Conservation (phyloP, 1,140 invertebrate genomes). For the Colletes gigas region DNA sequence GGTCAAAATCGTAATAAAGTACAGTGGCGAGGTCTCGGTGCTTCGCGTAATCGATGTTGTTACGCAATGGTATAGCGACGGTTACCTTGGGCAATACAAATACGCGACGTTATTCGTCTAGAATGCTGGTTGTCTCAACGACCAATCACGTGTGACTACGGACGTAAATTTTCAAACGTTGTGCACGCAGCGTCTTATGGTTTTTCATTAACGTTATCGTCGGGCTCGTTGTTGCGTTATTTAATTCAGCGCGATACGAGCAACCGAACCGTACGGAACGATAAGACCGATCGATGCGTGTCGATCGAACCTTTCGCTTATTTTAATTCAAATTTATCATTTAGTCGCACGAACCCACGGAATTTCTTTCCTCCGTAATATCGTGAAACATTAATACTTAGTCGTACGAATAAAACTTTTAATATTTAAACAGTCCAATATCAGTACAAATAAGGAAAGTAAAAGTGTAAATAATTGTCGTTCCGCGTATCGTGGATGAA, state of each 20-base stretch:
- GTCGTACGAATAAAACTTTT: too few species aligned
- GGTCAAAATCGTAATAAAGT: slow-evolving; percentile 3
- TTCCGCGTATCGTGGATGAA: too few species aligned
- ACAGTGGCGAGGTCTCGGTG: not conserved
- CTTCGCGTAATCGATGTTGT: slow-evolving; percentile 51
- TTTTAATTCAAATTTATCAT: too few species aligned
- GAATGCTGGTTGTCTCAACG: slow-evolving; percentile 25
- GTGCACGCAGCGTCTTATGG: not conserved
- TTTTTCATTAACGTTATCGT: slow-evolving; percentile 7
- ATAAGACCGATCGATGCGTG: not conserved
- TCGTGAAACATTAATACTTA: too few species aligned
- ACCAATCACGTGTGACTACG: slow-evolving; percentile 17
- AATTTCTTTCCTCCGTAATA: too few species aligned
- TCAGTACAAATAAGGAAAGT: too few species aligned
- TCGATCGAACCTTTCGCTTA: too few species aligned
- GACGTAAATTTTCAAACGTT: slow-evolving; percentile 18
- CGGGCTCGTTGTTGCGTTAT: too few species aligned
- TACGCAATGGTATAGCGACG: slow-evolving; percentile 33
- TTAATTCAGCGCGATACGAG: not conserved
- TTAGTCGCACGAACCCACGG: too few species aligned
- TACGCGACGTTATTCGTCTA: slow-evolving; percentile 44
- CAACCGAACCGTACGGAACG: not conserved
- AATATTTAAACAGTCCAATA: too few species aligned
- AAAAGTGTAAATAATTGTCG: too few species aligned
- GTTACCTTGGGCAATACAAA: slow-evolving; percentile 68